A percentile compares a stretch with the other conserved stretches of the same genome.
These are phyloP conservation scores for Nebria salina DNA, from an alignment of 2,888 invertebrate species.

Conservation along the genomic window DNA sequence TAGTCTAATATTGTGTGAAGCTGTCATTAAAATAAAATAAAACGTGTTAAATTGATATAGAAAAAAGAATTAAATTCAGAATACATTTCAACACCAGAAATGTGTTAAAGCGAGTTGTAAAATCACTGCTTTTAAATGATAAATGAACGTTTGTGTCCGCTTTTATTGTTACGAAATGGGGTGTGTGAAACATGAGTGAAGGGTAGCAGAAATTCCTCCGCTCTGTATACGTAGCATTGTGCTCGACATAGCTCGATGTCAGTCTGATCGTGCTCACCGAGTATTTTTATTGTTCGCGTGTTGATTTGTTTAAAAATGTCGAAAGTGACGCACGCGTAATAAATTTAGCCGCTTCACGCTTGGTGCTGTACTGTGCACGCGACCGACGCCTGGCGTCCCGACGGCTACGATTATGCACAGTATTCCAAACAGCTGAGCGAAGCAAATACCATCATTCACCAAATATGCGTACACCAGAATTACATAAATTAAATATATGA, in stretches of 20 bases:
- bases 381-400: neutral
- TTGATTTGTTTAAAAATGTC: neutral
- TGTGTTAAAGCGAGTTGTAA: neutral
- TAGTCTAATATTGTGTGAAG: too few relatives aligned
- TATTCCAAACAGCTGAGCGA: neutral
- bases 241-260: neutral
- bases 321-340: constrained; percentile 1
- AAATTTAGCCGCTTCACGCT: neutral
- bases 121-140: neutral
- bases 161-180: neutral
- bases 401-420: neutral
- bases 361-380: neutral
- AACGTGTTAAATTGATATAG: too few relatives aligned
- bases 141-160: neutral
- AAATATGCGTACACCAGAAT: neutral
- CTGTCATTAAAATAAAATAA: too few relatives aligned
- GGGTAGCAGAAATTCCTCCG: neutral
- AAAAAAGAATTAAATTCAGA: too few relatives aligned
- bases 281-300: neutral
- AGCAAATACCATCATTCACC: neutral
- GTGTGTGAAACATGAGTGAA: neutral
- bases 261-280: neutral
- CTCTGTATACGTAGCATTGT: neutral
- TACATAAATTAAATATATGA: neutral
- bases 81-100: neutral